phyloP scores from a whole-genome alignment of 2,113 vertebrate species.

The Rousettus leschenaultii region DNA sequence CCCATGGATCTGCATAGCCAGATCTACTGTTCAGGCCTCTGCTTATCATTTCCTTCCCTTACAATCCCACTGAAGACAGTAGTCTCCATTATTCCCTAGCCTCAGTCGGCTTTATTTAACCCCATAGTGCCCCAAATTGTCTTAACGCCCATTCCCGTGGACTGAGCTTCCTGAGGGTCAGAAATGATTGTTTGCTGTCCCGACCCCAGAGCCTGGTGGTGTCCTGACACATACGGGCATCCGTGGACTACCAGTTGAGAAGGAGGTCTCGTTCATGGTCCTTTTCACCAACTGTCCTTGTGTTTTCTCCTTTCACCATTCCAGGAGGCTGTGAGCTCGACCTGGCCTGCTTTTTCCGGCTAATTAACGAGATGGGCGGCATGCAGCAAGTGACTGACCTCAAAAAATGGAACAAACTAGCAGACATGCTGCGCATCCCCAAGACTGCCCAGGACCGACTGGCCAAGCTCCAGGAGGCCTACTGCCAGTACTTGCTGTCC shows the following conservation, averaged over 20 bases:
- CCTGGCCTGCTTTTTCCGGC: slow-evolving; percentile 97
- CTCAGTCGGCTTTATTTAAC: neutral
- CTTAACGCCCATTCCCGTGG: fast-evolving
- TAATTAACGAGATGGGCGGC: slow-evolving; percentile 99
- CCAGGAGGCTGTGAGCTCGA: slow-evolving; percentile 98
- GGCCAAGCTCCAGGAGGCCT: slow-evolving; percentile 99
- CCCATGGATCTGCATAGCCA: fast-evolving
- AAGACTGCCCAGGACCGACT: slow-evolving; percentile 98
- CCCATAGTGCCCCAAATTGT: fast-evolving
- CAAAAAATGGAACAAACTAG: slow-evolving; percentile 99
- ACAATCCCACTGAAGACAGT: fast-evolving
- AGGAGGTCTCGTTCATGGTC: fast-evolving
- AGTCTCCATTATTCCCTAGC: fast-evolving
- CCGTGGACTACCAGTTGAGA: fast-evolving
- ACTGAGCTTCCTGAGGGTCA: too few relatives aligned
- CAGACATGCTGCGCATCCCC: slow-evolving; percentile 96
- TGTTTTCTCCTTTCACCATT: neutral
- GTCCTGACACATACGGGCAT: fast-evolving
- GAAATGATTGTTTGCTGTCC: neutral
- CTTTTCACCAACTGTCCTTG: neutral
- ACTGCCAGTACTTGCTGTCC: slow-evolving; percentile 99
- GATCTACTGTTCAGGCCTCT: too few relatives aligned
- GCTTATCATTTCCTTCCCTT: neutral
- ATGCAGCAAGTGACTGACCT: slow-evolving; percentile 99
- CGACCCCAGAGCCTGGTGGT: neutral